Percentiles rank a stretch among this genome's conserved stretches.
Conservation (phyloP, 1,140 invertebrate species). For the Drosophila santomea region DNA sequence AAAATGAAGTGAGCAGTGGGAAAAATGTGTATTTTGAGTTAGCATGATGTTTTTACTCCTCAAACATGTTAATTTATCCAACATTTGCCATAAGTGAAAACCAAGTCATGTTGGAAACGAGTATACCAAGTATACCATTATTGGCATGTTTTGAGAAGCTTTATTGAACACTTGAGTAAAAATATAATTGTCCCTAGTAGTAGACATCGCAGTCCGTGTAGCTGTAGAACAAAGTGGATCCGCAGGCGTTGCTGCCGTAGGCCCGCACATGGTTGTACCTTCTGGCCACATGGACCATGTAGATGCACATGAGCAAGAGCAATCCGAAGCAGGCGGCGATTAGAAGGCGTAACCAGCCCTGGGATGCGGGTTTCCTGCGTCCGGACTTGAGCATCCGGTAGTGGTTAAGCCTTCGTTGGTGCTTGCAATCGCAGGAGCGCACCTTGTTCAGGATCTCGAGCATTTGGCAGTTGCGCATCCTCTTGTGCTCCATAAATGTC, state of each 20-base stretch:
- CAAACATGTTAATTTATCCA: background rate
- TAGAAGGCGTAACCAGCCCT: background rate
- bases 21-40: background rate
- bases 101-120: no score
- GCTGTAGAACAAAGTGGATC: slow-evolving; percentile 38
- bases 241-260: slow-evolving; percentile 47
- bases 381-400: background rate
- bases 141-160: no score
- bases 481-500: slow-evolving; percentile 32
- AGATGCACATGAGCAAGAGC: slow-evolving; percentile 18
- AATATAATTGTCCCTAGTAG: slow-evolving; percentile 5
- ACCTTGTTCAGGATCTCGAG: slow-evolving; percentile 28
- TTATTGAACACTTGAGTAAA: background rate
- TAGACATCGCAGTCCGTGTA: slow-evolving; percentile 49
- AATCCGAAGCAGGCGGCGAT: background rate
- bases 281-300: slow-evolving; percentile 9
- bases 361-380: background rate
- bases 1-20: background rate
- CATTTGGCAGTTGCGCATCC: slow-evolving; percentile 12
- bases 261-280: slow-evolving; percentile 25
- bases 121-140: no score
- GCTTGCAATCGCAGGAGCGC: slow-evolving; percentile 57
- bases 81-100: no score
- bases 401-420: slow-evolving; percentile 13
- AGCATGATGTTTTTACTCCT: no score